These are phyloP conservation scores for Thymelicus sylvestris DNA, from an alignment of 2,888 invertebrate genomes.

Conservation along the genomic window DNA sequence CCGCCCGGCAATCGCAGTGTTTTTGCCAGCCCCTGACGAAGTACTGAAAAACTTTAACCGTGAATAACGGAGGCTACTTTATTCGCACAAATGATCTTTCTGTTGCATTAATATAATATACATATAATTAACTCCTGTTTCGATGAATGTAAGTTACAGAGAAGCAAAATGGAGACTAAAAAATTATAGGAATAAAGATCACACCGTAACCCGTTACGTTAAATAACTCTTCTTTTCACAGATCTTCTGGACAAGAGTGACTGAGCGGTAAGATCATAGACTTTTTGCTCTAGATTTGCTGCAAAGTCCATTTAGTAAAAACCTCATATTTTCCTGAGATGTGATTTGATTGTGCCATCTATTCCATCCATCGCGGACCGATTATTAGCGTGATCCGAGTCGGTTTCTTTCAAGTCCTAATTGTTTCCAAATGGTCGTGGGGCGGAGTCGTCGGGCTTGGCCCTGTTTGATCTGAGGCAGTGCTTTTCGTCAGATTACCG, in stretches of 20 bases:
- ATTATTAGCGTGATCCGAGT: constrained; percentile 29
- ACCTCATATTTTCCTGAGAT: no score
- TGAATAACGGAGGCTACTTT: neutral
- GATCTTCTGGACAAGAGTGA: no score
- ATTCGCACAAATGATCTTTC: constrained; percentile 7
- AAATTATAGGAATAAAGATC: no score
- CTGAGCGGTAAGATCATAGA: no score
- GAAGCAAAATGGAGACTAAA: no score
- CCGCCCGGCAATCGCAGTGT: constrained; percentile 43
- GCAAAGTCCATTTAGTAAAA: no score
- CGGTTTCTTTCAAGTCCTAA: constrained; percentile 42
- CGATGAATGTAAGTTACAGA: no score
- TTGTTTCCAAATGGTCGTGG: constrained; percentile 39
- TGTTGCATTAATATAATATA: constrained; percentile 14
- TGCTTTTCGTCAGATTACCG: constrained; percentile 47
- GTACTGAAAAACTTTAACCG: constrained; percentile 13
- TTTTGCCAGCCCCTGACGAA: constrained; percentile 34
- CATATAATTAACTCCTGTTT: no score
- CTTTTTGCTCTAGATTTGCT: no score
- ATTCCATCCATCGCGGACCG: constrained; percentile 18
- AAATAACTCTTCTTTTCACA: no score
- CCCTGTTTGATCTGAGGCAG: constrained; percentile 45
- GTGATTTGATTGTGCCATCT: constrained; percentile 10
- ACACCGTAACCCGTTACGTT: no score
- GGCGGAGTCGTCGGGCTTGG: constrained; percentile 29